phyloP scores from a whole-genome alignment of 1,140 invertebrate genomes.

The Ceratosolen fusciceps region DNA sequence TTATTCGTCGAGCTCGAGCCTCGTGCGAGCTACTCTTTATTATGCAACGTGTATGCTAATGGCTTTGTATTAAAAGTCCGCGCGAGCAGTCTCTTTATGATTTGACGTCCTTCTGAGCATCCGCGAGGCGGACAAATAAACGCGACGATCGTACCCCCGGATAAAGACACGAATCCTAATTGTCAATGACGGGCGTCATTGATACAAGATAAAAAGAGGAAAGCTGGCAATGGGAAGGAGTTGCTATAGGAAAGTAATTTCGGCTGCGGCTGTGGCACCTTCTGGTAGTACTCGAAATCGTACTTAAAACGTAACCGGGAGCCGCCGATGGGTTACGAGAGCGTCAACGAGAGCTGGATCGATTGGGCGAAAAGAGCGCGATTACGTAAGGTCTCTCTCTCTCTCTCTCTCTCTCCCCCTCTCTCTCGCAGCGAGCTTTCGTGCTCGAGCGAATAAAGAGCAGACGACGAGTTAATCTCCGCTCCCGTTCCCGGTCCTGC shows the following conservation, averaged over 20 bases:
- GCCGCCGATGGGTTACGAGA: conserved; percentile 33
- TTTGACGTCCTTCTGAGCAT: too few species aligned
- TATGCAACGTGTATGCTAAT: not conserved
- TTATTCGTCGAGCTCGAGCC: not conserved
- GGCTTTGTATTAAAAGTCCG: not conserved
- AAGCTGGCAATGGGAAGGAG: too few species aligned
- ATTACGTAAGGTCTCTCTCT: conserved; percentile 30
- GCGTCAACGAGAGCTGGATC: conserved; percentile 25
- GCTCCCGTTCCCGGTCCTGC: not conserved
- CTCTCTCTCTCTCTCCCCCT: too few species aligned
- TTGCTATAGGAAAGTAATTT: not conserved
- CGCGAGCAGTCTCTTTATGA: too few species aligned
- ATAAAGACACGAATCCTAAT: not conserved
- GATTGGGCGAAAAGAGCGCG: conserved; percentile 34
- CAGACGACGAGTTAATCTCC: not conserved
- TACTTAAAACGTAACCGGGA: conserved; percentile 7
- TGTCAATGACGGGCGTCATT: too few species aligned
- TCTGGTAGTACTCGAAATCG: not conserved
- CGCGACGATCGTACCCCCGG: not conserved
- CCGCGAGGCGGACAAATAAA: not conserved
- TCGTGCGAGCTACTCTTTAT: not conserved
- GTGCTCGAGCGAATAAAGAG: not conserved
- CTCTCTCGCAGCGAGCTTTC: not conserved
- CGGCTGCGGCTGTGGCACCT: not conserved
- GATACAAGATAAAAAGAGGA: too few species aligned